Percentiles rank a stretch among this genome's conserved stretches.
These are phyloP conservation scores for Epizoanthus rinbou DNA, from an alignment of 92 coral and sea anemone species.

Conservation along the genomic window DNA sequence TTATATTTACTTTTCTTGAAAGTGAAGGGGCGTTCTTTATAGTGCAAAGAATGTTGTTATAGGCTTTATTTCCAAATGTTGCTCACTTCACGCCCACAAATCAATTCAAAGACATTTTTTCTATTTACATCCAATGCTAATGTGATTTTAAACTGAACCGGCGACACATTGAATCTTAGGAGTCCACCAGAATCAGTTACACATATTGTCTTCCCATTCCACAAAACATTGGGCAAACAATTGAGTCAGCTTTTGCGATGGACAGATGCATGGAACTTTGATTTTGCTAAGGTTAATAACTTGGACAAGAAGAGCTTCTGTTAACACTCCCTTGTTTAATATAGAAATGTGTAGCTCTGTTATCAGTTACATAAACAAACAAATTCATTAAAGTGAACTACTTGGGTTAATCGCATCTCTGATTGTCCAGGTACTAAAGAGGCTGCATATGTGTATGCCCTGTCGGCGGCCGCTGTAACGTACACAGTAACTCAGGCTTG, in stretches of 20 bases:
- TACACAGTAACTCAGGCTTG: slow-evolving; percentile 93
- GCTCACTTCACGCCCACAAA: slow-evolving; percentile 34
- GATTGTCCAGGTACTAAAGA: slow-evolving; percentile 87
- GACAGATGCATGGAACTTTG: too few species aligned
- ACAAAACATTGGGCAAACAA: background rate
- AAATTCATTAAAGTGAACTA: slow-evolving; percentile 43
- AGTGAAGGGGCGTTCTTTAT: slow-evolving; percentile 1
- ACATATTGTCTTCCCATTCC: background rate
- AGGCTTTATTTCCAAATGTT: slow-evolving; percentile 30
- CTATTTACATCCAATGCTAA: slow-evolving; percentile 5
- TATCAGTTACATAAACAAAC: slow-evolving; percentile 60
- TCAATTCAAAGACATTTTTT: slow-evolving; percentile 7
- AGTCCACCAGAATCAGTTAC: background rate
- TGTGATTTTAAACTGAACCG: slow-evolving; percentile 31
- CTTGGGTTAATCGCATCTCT: slow-evolving; percentile 23
- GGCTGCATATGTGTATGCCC: slow-evolving; percentile 77
- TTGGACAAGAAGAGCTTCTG: too few species aligned
- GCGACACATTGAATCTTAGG: background rate
- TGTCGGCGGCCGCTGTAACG: slow-evolving; percentile 85
- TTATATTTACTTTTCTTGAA: background rate
- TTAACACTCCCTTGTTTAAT: too few species aligned
- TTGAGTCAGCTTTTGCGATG: background rate
- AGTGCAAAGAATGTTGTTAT: background rate
- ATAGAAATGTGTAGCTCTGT: background rate
- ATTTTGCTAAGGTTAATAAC: too few species aligned